Evolutionary conservation across 2,888 invertebrate genomes (phyloP), one percentile per base, ranked within the genome.

Genomic region (Sussaba pulchella): DNA sequence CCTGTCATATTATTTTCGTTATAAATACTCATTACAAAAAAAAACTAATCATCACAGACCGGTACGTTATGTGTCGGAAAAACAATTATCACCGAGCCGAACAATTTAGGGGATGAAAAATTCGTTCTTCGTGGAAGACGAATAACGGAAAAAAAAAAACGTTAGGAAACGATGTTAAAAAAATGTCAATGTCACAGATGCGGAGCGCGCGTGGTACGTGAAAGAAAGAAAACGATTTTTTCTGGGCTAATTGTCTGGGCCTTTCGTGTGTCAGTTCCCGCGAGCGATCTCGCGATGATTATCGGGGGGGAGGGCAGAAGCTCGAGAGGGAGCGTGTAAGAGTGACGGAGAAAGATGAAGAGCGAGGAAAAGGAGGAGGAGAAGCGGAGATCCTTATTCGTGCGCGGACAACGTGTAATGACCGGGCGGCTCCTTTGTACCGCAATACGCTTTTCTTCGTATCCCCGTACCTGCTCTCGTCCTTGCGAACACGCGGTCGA

Each of bases 391-490:
- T 77, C 77, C 64, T 72, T 64, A 59, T 78, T 67, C 78, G 73
- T 80, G 31, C 26, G 47, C 74, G 67, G 74, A 77, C 76, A 54
- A 64, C 78, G 75, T 84, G 82, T 87, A 87, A 86, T 85, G 84
- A 86, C 81, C 82, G 79, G 73, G 86, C 85, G 85, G 87, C 85
- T 82, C 79, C 85, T 87, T 87, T 87, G 84, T 83, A 82, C 54
- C 26, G 50, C 50, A 64, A 66, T 75, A 75, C 75, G 75, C 75
- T 80, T 80, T 80, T 80, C 75, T 71, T 80, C 75, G 75, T 71
- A 19, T 24, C 63, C 52, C 61, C 39, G 61, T 50, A 72, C 19
- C 47, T 21, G 47, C 47, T 17, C 47, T 19, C 47, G 31, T 31
- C 67, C 52, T n/a, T 67, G 24, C 54, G 17, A 41, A 39, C 54